These are phyloP conservation scores for Megalops cyprinoides DNA, from an alignment of 2,797 vertebrate genomes.

Conservation along the genomic window DNA sequence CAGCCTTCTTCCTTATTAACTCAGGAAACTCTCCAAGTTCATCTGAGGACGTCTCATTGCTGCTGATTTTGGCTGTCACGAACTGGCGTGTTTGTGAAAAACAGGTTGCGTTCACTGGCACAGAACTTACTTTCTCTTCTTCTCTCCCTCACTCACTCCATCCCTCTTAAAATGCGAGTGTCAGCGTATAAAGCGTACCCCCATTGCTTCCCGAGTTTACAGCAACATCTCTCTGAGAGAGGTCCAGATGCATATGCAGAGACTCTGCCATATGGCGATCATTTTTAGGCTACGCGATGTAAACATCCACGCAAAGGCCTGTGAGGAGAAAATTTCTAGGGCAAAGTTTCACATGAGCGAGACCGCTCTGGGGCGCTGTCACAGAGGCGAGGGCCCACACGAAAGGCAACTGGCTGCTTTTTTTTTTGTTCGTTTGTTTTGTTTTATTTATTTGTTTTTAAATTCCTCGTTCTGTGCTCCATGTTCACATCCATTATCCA, in stretches of 20 bases:
- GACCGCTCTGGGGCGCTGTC: no score
- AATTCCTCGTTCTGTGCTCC: background rate
- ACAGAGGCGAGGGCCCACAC: no score
- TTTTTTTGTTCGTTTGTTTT: no score
- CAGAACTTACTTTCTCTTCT: conserved; percentile 70
- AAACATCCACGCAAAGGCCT: no score
- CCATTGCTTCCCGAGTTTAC: background rate
- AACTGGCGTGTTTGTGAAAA: conserved; percentile 74
- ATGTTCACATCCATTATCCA: background rate
- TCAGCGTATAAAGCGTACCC: background rate
- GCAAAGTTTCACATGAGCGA: no score
- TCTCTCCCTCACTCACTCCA: no score
- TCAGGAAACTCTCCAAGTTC: conserved; percentile 61
- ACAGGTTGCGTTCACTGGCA: conserved; percentile 79
- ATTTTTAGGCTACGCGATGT: no score
- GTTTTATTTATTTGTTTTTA: no score
- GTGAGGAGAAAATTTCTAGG: no score
- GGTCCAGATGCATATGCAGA: background rate
- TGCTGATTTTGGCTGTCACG: conserved; percentile 71
- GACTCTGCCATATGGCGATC: no score
- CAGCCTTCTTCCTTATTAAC: conserved; percentile 51
- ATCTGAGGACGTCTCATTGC: conserved; percentile 63
- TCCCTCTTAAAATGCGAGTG: conserved; percentile 43
- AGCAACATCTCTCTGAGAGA: background rate
- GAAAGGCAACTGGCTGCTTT: no score